These are phyloP conservation scores for Scomber japonicus DNA, from an alignment of 2,113 vertebrate species.

Conservation along the genomic window DNA sequence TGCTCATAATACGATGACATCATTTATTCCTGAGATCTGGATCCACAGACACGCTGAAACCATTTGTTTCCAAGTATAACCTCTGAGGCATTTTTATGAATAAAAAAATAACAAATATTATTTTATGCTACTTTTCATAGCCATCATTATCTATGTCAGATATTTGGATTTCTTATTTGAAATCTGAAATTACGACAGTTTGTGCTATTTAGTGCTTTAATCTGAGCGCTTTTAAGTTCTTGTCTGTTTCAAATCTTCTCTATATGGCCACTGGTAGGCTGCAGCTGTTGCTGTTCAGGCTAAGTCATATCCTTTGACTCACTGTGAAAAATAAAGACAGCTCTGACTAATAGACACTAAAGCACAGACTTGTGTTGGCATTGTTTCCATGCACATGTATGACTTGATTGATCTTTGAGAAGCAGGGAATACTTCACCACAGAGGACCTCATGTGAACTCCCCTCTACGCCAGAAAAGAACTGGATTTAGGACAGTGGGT, in stretches of 20 bases:
- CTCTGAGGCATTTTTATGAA: constrained; percentile 8
- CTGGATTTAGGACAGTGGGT: constrained; percentile 39
- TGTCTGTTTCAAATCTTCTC: constrained; percentile 58
- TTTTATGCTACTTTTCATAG: constrained; percentile 3
- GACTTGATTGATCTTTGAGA: constrained; percentile 59
- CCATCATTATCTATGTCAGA: constrained; percentile 27
- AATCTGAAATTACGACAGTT: background rate
- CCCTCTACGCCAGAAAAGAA: constrained; percentile 33
- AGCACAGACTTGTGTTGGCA: constrained; percentile 39
- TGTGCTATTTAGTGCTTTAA: background rate
- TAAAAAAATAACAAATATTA: constrained; percentile 19
- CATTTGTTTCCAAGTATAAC: background rate
- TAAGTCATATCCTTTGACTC: constrained; percentile 64
- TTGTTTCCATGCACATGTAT: constrained; percentile 50
- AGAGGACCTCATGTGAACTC: constrained; percentile 69
- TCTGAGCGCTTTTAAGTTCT: background rate
- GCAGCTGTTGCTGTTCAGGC: constrained; percentile 47
- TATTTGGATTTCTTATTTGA: constrained; percentile 32
- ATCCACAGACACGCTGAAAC: background rate
- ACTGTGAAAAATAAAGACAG: constrained; percentile 38
- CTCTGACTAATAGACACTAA: constrained; percentile 44
- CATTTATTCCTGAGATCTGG: background rate
- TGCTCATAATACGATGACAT: background rate
- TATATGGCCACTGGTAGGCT: constrained; percentile 18
- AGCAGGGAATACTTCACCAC: constrained; percentile 46